A percentile compares a stretch with the other conserved stretches of the same genome.
Conservation (phyloP, 2,888 invertebrate species). For the Sycophila texana region DNA sequence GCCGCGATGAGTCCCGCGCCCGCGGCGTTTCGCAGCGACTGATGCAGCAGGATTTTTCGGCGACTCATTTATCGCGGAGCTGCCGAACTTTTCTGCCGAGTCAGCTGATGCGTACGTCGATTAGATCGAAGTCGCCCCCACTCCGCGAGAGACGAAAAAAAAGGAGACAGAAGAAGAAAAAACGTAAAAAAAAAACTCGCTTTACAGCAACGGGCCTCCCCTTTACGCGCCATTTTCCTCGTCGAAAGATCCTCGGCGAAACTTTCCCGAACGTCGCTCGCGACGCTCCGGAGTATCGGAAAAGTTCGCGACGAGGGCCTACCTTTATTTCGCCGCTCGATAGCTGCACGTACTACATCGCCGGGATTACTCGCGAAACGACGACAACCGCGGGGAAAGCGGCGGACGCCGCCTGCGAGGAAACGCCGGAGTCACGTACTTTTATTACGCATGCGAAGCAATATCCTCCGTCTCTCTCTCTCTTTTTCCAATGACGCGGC, state of each 20-base stretch:
- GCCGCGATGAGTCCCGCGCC: not conserved
- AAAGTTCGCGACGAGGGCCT: too few species aligned
- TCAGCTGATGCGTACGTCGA: constrained; percentile 9
- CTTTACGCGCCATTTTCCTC: not conserved
- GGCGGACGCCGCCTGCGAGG: too few species aligned
- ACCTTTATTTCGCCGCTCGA: too few species aligned
- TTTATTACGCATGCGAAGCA: too few species aligned
- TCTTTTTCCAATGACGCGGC: too few species aligned
- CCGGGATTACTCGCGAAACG: too few species aligned
- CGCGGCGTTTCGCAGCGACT: not conserved
- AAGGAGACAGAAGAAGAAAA: not conserved
- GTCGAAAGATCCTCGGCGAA: not conserved
- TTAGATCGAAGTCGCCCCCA: not conserved
- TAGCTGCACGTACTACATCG: too few species aligned
- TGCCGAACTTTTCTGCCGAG: constrained; percentile 12
- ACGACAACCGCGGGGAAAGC: too few species aligned
- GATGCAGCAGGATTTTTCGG: constrained; percentile 31
- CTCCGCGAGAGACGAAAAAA: not conserved
- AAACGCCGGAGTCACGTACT: too few species aligned
- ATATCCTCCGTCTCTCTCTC: too few species aligned
- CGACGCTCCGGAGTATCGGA: too few species aligned
- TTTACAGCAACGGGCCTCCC: not conserved
- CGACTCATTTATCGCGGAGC: constrained; percentile 32
- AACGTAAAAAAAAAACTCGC: not conserved
- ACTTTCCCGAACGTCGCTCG: too few species aligned